phyloP scores from a whole-genome alignment of 30 jellyfish, hydroid and myxozoan species.

The Mastigias papua region DNA sequence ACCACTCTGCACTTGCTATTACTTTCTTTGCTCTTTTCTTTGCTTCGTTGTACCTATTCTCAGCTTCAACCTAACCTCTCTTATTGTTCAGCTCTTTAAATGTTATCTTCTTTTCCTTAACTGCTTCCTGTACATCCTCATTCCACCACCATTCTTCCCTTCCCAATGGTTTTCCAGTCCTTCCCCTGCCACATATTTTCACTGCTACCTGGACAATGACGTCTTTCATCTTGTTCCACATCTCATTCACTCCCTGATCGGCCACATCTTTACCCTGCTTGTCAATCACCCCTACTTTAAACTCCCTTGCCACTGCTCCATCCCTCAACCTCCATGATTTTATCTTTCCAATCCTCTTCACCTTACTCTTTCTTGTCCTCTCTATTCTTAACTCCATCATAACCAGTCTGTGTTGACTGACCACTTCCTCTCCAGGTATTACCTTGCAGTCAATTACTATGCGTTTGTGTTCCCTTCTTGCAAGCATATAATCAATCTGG shows the following conservation, averaged over 20 bases:
- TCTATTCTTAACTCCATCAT: conserved; percentile 9
- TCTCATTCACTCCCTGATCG: conserved; percentile 25
- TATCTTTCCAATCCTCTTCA: conserved; percentile 22
- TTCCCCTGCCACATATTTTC: conserved; percentile 20
- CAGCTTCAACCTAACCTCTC: not conserved
- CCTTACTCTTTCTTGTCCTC: conserved; percentile 5
- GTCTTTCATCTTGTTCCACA: conserved; percentile 12
- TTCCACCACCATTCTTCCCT: conserved; percentile 35
- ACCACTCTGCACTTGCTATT: conserved; percentile 21
- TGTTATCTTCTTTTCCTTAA: conserved; percentile 4
- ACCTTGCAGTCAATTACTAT: conserved; percentile 27
- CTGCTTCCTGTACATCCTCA: conserved; percentile 16
- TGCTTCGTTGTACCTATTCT: conserved; percentile 10
- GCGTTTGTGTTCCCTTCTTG: conserved; percentile 29
- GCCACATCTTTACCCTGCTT: conserved; percentile 10
- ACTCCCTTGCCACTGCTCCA: conserved; percentile 17
- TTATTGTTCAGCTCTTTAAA: not conserved
- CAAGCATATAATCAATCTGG: conserved; percentile 29
- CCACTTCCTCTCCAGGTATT: conserved; percentile 48
- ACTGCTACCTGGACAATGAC: conserved; percentile 11
- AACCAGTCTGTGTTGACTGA: conserved; percentile 22
- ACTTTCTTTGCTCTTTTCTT: conserved; percentile 31
- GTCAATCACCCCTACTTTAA: conserved; percentile 15
- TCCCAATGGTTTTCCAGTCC: not conserved
- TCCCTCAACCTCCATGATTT: conserved; percentile 19